These are phyloP conservation scores for Aplysina aerophoba DNA, from an alignment of 37 sponge, comb jelly and placozoan species.

Conservation along the genomic window DNA sequence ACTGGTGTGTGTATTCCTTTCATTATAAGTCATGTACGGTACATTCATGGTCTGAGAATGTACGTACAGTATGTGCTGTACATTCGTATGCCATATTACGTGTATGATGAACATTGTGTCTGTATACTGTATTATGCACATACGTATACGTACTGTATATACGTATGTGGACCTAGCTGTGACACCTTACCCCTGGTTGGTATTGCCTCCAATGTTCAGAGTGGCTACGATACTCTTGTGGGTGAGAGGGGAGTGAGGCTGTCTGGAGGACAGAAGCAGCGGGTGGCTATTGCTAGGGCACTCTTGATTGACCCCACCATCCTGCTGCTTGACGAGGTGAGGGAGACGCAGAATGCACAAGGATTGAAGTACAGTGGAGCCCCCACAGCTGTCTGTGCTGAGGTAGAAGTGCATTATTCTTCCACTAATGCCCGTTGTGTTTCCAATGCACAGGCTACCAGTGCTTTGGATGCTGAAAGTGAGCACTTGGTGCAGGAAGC, in stretches of 20 bases:
- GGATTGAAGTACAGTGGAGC: too few relatives aligned
- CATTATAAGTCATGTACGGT: too few relatives aligned
- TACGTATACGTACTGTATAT: neutral
- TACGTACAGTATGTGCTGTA: too few relatives aligned
- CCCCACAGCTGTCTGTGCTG: too few relatives aligned
- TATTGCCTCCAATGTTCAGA: too few relatives aligned
- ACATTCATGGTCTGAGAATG: too few relatives aligned
- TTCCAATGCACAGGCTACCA: conserved; percentile 69
- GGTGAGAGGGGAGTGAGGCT: conserved; percentile 85
- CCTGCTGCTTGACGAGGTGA: conserved; percentile 84
- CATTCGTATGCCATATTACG: too few relatives aligned
- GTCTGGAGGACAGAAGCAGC: conserved; percentile 90
- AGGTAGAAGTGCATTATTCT: neutral
- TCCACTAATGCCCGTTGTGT: neutral
- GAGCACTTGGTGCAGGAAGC: conserved; percentile 90
- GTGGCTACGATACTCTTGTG: conserved; percentile 79
- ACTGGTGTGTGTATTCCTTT: too few relatives aligned
- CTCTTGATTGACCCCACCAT: conserved; percentile 73
- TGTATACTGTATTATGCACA: conserved; percentile 22
- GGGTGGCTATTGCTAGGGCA: conserved; percentile 84
- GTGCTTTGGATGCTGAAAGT: conserved; percentile 93
- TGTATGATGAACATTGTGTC: too few relatives aligned
- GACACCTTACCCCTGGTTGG: too few relatives aligned
- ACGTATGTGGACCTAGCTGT: neutral
- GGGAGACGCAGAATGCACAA: neutral